Evolutionary conservation across 1,140 invertebrate genomes (phyloP).

Genomic region (Hydropsyche tenuis): DNA sequence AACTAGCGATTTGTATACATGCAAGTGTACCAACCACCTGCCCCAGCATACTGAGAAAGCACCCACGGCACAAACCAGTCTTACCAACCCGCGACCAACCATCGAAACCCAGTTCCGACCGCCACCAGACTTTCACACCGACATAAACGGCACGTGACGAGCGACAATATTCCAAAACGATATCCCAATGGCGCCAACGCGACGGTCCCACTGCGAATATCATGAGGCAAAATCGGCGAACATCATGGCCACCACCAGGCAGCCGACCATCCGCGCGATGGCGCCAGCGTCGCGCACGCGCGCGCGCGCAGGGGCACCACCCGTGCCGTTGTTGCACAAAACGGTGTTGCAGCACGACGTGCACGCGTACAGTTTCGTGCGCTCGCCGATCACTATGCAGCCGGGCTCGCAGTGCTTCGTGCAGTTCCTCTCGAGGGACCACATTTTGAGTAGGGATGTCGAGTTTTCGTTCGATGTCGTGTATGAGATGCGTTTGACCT

Average conservation of each 20-base stretch:
- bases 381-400: constrained; percentile 84
- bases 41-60: too few species aligned
- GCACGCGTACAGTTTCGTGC: constrained; percentile 84
- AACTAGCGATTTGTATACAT: too few species aligned
- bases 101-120: too few species aligned
- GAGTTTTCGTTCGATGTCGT: constrained; percentile 80
- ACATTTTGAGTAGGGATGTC: constrained; percentile 74
- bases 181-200: neutral
- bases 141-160: too few species aligned
- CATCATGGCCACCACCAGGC: neutral
- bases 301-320: constrained; percentile 53
- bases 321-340: constrained; percentile 78
- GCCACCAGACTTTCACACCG: too few species aligned
- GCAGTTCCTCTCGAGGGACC: constrained; percentile 83
- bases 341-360: constrained; percentile 80
- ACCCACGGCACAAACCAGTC: too few species aligned
- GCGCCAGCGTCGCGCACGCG: neutral
- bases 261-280: neutral
- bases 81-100: too few species aligned
- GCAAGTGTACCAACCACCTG: too few species aligned
- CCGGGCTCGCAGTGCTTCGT: constrained; percentile 81
- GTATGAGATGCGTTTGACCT: constrained; percentile 84
- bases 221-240: constrained; percentile 1
- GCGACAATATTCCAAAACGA: too few species aligned
- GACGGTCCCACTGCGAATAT: neutral